These are phyloP conservation scores for Sebastes steindachneri DNA, from an alignment of 2,797 vertebrate species.

Conservation along the genomic window DNA sequence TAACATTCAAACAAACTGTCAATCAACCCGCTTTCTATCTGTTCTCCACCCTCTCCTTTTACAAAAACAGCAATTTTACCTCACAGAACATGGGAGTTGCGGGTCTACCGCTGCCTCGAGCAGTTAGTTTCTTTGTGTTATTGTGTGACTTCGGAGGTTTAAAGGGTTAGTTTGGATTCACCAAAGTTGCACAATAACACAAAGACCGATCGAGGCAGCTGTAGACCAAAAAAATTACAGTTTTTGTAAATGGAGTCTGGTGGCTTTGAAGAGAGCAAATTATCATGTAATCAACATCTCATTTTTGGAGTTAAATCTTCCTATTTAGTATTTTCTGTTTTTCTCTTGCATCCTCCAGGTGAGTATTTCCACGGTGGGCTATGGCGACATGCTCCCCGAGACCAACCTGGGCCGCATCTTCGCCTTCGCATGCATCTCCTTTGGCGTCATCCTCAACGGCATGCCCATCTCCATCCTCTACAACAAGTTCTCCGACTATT, in stretches of 20 bases:
- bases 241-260: no score
- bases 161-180: no score
- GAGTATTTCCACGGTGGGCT: constrained; percentile 96
- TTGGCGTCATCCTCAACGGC: constrained; percentile 95
- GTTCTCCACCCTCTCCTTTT: no score
- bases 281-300: not conserved
- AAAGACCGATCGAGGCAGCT: no score
- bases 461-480: constrained; percentile 98
- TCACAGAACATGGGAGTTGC: no score
- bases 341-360: constrained; percentile 77
- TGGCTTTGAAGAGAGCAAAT: no score
- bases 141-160: no score
- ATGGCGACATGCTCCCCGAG: constrained; percentile 93
- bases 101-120: no score
- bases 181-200: no score
- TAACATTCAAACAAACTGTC: not conserved
- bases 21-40: not conserved
- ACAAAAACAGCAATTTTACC: no score
- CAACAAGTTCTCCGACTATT: constrained; percentile 98
- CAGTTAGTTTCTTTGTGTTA: no score
- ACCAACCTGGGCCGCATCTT: constrained; percentile 92
- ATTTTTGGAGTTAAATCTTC: not conserved
- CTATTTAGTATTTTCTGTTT: not conserved
- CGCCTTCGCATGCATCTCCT: constrained; percentile 94
- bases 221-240: no score